Conservation (phyloP, 2,888 invertebrate species). For the Anoncus sp. region DNA sequence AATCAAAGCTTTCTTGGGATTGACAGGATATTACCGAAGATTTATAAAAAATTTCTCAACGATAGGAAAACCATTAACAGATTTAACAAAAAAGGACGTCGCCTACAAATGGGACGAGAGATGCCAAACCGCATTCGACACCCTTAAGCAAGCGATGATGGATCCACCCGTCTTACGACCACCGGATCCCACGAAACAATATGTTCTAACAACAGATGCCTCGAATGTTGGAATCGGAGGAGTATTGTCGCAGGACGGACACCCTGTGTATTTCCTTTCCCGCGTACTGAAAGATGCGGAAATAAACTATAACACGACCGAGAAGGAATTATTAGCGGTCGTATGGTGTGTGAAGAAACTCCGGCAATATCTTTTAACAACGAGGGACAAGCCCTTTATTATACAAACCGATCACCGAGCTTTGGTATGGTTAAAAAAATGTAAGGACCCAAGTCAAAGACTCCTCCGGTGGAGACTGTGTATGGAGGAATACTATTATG, state of each 20-base stretch:
- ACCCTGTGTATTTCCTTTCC: no score
- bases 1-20: conserved; percentile 64
- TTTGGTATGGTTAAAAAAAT: conserved; percentile 73
- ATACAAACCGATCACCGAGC: conserved; percentile 74
- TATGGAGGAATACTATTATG: no score
- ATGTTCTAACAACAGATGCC: conserved; percentile 73
- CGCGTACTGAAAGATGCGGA: no score
- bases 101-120: conserved; percentile 28
- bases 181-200: conserved; percentile 66
- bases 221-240: no score
- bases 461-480: conserved; percentile 52
- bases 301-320: conserved; percentile 50
- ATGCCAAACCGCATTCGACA: conserved; percentile 21
- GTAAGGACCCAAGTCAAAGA: conserved; percentile 30
- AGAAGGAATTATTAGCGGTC: no score
- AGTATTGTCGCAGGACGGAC: no score
- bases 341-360: no score
- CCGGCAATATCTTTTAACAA: conserved; percentile 66
- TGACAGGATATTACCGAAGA: no score
- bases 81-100: conserved; percentile 29
- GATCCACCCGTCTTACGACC: no score
- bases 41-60: no score
- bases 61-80: conserved; percentile 42
- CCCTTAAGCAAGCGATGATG: conserved; percentile 5
- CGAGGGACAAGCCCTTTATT: conserved; percentile 58